These are phyloP conservation scores for Gopherus flavomarginatus DNA, from an alignment of 2,113 vertebrate species.

Conservation along the genomic window DNA sequence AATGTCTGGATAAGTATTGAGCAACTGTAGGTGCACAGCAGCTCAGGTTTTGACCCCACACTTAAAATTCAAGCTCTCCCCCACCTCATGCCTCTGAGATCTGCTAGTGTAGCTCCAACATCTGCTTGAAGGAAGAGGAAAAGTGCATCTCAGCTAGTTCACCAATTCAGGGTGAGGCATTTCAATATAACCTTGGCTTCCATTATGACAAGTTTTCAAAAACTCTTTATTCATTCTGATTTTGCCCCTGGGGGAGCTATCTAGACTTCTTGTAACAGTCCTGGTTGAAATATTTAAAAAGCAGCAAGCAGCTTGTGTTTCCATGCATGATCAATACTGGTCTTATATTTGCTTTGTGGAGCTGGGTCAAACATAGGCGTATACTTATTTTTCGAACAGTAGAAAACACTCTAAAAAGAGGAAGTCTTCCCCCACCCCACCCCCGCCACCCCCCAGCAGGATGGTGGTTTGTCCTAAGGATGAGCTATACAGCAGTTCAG, in stretches of 20 bases:
- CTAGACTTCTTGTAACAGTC: neutral
- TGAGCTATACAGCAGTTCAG: neutral
- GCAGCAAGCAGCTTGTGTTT: constrained; percentile 20
- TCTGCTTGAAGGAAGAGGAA: constrained; percentile 26
- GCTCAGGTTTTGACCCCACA: neutral
- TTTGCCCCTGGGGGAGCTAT: neutral
- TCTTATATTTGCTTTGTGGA: neutral
- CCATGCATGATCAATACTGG: constrained; percentile 1
- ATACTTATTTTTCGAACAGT: neutral
- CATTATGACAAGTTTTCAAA: neutral
- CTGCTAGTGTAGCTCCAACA: neutral
- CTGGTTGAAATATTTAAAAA: rapidly evolving
- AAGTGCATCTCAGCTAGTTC: neutral
- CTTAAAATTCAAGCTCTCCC: constrained; percentile 24
- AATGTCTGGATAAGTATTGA: constrained; percentile 6
- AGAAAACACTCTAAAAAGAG: neutral
- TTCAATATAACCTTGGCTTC: neutral
- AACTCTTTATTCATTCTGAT: neutral
- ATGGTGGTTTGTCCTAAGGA: neutral
- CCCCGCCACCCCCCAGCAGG: neutral
- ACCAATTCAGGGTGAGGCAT: neutral
- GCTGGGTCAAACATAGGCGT: neutral
- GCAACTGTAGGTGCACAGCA: neutral
- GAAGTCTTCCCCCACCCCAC: neutral
- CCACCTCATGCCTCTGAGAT: neutral